Percentiles rank a stretch among this genome's conserved stretches.
These are phyloP conservation scores for Penaeus vannamei DNA, from an alignment of 1,140 invertebrate genomes.

Conservation along the genomic window DNA sequence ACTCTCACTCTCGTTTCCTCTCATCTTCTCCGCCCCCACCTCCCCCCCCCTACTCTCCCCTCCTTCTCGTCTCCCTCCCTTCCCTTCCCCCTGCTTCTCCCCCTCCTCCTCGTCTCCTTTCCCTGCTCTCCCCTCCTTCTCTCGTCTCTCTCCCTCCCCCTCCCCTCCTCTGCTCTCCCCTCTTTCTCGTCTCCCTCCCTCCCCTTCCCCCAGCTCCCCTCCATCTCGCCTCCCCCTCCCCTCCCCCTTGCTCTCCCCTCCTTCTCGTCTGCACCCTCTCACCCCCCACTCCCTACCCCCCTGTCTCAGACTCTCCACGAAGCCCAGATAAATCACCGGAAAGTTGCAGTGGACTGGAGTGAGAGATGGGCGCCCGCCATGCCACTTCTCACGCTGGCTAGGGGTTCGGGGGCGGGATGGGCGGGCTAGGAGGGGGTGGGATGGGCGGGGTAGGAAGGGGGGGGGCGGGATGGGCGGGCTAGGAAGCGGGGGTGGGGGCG, in stretches of 20 bases:
- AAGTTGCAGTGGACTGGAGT: constrained; percentile 38
- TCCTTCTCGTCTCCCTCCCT: too few species aligned
- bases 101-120: neutral
- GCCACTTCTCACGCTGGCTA: constrained; percentile 20
- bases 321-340: constrained; percentile 39
- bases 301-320: constrained; percentile 12
- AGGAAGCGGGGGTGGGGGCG: neutral
- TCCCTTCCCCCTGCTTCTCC: neutral
- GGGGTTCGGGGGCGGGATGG: neutral
- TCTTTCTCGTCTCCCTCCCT: too few species aligned
- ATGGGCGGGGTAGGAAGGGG: neutral
- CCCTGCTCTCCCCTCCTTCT: neutral
- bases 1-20: too few species aligned
- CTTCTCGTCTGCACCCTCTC: too few species aligned
- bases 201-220: neutral
- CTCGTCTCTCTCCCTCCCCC: neutral
- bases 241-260: neutral
- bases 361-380: neutral
- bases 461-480: neutral
- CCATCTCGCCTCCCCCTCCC: neutral
- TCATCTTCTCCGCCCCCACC: too few species aligned
- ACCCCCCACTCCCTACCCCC: neutral
- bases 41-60: too few species aligned
- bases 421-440: neutral
- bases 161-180: neutral